Conservation (phyloP, 2,888 invertebrate species). For the Pediacus dermestoides region DNA sequence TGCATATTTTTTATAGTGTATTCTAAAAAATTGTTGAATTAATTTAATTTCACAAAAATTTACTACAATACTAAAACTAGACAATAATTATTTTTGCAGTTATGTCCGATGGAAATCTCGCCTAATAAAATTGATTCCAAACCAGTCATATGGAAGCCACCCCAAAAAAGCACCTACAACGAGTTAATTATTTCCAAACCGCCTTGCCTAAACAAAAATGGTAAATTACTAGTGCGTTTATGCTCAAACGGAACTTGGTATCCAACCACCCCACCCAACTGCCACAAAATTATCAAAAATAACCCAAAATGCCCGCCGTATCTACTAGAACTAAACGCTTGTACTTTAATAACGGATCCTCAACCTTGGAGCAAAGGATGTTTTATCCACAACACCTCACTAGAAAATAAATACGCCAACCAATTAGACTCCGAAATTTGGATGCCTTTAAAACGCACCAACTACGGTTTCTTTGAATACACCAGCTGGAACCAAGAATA, state of each 20-base stretch:
- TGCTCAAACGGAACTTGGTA: slow-evolving; percentile 39
- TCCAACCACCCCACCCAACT: slow-evolving; percentile 30
- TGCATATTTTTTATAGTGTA: no score
- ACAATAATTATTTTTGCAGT: no score
- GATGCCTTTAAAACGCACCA: slow-evolving; percentile 32
- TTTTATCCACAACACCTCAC: no score
- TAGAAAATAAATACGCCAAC: slow-evolving; percentile 24
- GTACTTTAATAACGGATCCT: slow-evolving; percentile 40
- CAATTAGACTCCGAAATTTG: slow-evolving; percentile 27
- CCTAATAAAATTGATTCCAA: slow-evolving; percentile 5
- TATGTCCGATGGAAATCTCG: slow-evolving; percentile 18
- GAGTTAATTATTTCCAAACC: slow-evolving; percentile 39
- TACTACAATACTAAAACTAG: no score
- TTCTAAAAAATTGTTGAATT: no score
- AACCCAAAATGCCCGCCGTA: slow-evolving; percentile 28
- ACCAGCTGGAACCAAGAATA: slow-evolving; percentile 25
- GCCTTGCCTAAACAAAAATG: slow-evolving; percentile 36
- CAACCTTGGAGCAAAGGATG: slow-evolving; percentile 32
- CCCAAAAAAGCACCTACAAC: slow-evolving; percentile 13
- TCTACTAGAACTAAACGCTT: slow-evolving; percentile 31
- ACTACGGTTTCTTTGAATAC: slow-evolving; percentile 32
- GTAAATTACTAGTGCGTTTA: slow-evolving; percentile 31
- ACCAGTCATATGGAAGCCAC: slow-evolving; percentile 16
- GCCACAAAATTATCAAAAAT: slow-evolving; percentile 20
- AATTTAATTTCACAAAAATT: no score